Evolutionary conservation across 2,888 invertebrate species (phyloP).

Genomic region (Mechanitis messenoides): DNA sequence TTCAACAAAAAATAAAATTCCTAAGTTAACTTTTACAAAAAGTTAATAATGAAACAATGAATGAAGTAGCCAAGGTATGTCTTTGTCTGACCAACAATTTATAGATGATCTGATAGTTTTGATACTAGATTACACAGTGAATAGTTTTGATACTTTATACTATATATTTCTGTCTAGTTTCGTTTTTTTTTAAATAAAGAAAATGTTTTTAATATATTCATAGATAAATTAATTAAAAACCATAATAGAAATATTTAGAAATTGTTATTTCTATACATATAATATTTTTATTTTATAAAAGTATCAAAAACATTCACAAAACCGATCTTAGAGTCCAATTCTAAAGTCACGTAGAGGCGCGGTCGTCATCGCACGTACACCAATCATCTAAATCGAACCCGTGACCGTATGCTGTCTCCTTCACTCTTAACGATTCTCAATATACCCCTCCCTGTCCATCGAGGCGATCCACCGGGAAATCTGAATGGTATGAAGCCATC

Average conservation of each 20-base stretch:
- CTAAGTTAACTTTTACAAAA: constrained; percentile 13
- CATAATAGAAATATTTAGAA: too few species aligned
- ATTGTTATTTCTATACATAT: not conserved
- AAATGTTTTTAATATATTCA: too few species aligned
- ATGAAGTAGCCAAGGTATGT: constrained; percentile 46
- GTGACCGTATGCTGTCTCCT: constrained; percentile 59
- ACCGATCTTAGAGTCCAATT: constrained; percentile 42
- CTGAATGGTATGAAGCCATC: constrained; percentile 59
- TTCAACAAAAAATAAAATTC: not conserved
- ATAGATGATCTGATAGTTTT: constrained; percentile 31
- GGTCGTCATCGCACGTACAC: constrained; percentile 70
- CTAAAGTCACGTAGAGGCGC: constrained; percentile 68
- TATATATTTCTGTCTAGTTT: too few species aligned
- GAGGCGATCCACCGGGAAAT: constrained; percentile 68
- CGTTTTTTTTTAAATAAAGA: too few species aligned
- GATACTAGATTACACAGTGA: constrained; percentile 35
- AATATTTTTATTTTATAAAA: constrained; percentile 30
- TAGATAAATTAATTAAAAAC: too few species aligned
- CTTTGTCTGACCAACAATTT: constrained; percentile 43
- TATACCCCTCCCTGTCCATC: constrained; percentile 37
- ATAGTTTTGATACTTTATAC: constrained; percentile 39
- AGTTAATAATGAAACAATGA: constrained; percentile 45
- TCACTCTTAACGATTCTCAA: constrained; percentile 32
- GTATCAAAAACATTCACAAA: constrained; percentile 48
- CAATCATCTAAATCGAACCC: constrained; percentile 70